Conservation (phyloP, 2,797 vertebrate species). For the Phataginus tetradactyla region DNA sequence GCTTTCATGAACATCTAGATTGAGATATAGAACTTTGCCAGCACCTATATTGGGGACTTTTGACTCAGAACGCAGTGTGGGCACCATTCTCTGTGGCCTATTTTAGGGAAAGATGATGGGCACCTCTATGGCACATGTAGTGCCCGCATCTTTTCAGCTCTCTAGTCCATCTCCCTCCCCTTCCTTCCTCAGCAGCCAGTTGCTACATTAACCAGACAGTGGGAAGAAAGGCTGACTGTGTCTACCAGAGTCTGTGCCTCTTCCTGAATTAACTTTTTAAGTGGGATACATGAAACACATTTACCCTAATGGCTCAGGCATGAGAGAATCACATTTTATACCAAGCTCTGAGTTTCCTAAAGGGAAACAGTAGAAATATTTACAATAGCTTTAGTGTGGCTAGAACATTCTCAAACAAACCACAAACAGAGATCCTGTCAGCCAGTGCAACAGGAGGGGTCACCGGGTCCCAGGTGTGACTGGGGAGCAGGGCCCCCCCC, state of each 20-base stretch:
- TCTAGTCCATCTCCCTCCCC: neutral
- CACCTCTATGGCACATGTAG: neutral
- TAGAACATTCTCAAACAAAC: conserved; percentile 24
- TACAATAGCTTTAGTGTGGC: conserved; percentile 59
- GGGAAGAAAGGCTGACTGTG: conserved; percentile 74
- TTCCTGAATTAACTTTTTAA: conserved; percentile 71
- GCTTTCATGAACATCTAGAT: neutral
- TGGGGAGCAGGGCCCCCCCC: neutral
- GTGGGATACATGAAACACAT: conserved; percentile 26
- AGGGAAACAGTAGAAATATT: conserved; percentile 59
- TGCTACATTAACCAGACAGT: conserved; percentile 66
- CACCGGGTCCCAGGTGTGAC: neutral
- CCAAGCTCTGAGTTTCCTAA: conserved; percentile 47
- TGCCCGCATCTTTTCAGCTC: neutral
- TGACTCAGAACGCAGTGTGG: neutral
- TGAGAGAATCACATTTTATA: conserved; percentile 63
- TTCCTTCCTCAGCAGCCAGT: conserved; percentile 39
- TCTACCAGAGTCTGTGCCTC: conserved; percentile 66
- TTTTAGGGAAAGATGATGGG: neutral
- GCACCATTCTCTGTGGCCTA: neutral
- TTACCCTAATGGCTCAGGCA: conserved; percentile 60
- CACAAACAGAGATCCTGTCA: neutral
- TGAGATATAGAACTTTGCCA: neutral
- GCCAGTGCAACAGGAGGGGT: neutral
- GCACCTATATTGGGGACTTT: neutral